A percentile compares a stretch with the other conserved stretches of the same genome.
Evolutionary conservation across 2,113 vertebrate genomes (phyloP).

Genomic region (Apistogramma diplotaenia): DNA sequence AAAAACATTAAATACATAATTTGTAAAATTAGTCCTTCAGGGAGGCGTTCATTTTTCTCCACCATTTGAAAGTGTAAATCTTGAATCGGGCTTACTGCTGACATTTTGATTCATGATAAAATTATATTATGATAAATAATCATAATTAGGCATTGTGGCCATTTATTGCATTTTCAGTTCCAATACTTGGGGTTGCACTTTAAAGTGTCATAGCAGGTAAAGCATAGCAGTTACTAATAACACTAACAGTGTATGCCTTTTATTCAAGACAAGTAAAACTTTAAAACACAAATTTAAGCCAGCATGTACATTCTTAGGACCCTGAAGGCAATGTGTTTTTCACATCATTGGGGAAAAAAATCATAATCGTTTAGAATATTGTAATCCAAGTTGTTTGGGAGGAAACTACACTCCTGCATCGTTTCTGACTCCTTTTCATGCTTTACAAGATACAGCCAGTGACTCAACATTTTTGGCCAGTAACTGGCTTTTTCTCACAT

Average conservation of each 20-base stretch:
- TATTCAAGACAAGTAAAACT: too few species aligned
- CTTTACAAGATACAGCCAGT: background rate
- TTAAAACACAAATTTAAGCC: background rate
- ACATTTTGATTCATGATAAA: background rate
- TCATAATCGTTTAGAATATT: background rate
- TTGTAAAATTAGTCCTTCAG: background rate
- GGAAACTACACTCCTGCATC: background rate
- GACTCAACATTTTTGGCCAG: background rate
- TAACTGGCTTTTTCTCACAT: background rate
- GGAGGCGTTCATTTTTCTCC: background rate
- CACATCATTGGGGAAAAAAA: background rate
- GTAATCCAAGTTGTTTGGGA: too few species aligned
- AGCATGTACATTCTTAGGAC: background rate
- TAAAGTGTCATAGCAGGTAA: background rate
- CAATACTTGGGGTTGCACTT: background rate
- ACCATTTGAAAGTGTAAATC: background rate
- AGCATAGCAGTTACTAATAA: background rate
- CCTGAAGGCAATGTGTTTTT: background rate
- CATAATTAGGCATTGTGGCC: background rate
- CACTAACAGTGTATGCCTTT: too few species aligned
- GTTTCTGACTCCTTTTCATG: background rate
- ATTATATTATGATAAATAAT: background rate
- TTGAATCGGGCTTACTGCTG: background rate
- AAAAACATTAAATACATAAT: background rate
- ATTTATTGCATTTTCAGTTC: background rate